Evolutionary conservation across 2,888 invertebrate genomes (phyloP).

Genomic region (Papilio elwesi): DNA sequence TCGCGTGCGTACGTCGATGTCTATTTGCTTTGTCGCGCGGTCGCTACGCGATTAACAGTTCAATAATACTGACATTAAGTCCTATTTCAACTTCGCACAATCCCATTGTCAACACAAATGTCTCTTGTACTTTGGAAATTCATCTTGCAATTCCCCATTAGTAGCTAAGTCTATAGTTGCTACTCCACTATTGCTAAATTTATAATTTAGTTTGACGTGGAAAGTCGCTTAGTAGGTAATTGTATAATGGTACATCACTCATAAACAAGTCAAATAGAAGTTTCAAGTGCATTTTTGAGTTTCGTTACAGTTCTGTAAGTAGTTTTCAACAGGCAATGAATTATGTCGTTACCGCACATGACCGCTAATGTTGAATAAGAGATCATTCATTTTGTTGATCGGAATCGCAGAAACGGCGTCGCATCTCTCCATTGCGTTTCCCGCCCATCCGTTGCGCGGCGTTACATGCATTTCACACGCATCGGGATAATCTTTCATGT

Average conservation of each 20-base stretch:
- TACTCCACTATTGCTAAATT: neutral
- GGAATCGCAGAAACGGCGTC: conserved; percentile 60
- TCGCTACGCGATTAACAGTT: conserved; percentile 69
- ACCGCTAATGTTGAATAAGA: conserved; percentile 55
- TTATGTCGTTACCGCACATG: conserved; percentile 24
- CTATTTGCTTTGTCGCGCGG: conserved; percentile 62
- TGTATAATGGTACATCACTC: neutral
- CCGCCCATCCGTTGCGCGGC: conserved; percentile 74
- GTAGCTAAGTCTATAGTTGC: neutral
- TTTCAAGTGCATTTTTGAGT: neutral
- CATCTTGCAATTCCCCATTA: conserved; percentile 40
- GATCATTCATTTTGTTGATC: conserved; percentile 57
- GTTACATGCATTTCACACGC: conserved; percentile 81
- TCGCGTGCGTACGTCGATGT: conserved; percentile 57
- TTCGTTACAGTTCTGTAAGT: neutral
- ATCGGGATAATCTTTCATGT: conserved; percentile 80
- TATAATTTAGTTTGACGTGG: neutral
- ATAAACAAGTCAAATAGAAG: conserved; percentile 4
- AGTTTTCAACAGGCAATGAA: conserved; percentile 8
- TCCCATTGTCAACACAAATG: conserved; percentile 56
- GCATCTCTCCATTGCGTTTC: conserved; percentile 68
- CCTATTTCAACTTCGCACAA: conserved; percentile 70
- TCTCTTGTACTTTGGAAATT: conserved; percentile 71
- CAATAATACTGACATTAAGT: conserved; percentile 70
- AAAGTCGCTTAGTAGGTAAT: neutral